Percentiles rank a stretch among this genome's conserved stretches.
phyloP scores from a whole-genome alignment of 2,888 invertebrate genomes.

The Trissolcus brochymenae region DNA sequence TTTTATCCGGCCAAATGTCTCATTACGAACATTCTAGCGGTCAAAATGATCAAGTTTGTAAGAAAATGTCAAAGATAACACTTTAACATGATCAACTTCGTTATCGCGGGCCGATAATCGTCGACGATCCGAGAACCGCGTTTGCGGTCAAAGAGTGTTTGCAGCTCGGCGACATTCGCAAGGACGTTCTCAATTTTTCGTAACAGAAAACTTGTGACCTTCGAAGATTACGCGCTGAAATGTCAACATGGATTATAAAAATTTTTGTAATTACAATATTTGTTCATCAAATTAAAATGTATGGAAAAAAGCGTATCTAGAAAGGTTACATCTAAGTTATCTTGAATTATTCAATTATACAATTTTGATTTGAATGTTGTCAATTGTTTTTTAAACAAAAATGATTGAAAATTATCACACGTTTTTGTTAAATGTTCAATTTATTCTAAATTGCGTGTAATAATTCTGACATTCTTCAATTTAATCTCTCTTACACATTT shows the following conservation, averaged over 20 bases:
- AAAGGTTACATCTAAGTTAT: too few species aligned
- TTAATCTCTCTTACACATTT: too few species aligned
- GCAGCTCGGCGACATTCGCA: slow-evolving; percentile 29
- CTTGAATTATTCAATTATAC: too few species aligned
- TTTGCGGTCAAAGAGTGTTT: slow-evolving; percentile 14
- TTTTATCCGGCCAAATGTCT: slow-evolving; percentile 33
- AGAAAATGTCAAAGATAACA: slow-evolving; percentile 40
- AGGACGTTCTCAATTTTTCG: slow-evolving; percentile 18
- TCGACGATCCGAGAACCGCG: slow-evolving; percentile 8
- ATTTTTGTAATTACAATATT: too few species aligned
- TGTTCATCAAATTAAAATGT: not conserved
- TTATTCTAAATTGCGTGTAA: not conserved
- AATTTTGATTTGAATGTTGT: too few species aligned
- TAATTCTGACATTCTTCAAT: too few species aligned
- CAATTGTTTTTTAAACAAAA: too few species aligned
- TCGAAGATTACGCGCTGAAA: too few species aligned
- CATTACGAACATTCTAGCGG: slow-evolving; percentile 24
- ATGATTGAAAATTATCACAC: too few species aligned
- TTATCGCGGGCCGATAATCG: slow-evolving; percentile 35
- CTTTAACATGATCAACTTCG: slow-evolving; percentile 28
- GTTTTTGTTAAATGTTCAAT: too few species aligned
- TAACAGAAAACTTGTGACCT: too few species aligned
- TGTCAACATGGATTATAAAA: too few species aligned
- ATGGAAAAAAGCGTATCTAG: not conserved
- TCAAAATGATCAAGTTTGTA: slow-evolving; percentile 16